Conservation (phyloP, 2,888 invertebrate species). For the Diarsia dahlii region DNA sequence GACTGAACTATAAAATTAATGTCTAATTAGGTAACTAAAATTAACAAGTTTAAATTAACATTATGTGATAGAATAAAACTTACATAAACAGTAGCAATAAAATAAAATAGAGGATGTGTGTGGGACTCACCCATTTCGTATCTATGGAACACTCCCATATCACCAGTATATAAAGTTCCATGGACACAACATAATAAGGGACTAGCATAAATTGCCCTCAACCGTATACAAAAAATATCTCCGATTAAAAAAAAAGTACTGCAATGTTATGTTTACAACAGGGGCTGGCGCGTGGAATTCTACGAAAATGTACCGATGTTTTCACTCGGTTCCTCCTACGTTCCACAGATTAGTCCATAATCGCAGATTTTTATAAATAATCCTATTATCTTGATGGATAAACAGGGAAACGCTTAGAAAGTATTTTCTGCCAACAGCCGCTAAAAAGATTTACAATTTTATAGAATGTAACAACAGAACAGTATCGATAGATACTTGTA, state of each 20-base stretch:
- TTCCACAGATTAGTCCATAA: constrained; percentile 7
- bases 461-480: not conserved
- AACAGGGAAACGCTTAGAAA: not conserved
- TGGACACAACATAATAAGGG: no score
- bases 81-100: no score
- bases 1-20: no score
- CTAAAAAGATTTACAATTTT: not conserved
- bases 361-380: constrained; percentile 3
- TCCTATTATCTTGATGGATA: constrained; percentile 24
- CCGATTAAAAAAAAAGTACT: not conserved
- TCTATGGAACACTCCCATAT: not conserved
- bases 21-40: no score
- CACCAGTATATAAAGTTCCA: no score
- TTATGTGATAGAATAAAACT: no score
- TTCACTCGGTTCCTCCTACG: not conserved
- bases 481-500: not conserved
- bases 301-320: constrained; percentile 1
- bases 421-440: not conserved
- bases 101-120: no score
- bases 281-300: not conserved
- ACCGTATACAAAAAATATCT: no score
- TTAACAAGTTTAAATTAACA: no score
- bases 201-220: no score
- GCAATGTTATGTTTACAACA: not conserved
- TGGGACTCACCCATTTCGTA: no score